Conservation (phyloP, 1,140 invertebrate genomes). For the Drosophila bifasciata region DNA sequence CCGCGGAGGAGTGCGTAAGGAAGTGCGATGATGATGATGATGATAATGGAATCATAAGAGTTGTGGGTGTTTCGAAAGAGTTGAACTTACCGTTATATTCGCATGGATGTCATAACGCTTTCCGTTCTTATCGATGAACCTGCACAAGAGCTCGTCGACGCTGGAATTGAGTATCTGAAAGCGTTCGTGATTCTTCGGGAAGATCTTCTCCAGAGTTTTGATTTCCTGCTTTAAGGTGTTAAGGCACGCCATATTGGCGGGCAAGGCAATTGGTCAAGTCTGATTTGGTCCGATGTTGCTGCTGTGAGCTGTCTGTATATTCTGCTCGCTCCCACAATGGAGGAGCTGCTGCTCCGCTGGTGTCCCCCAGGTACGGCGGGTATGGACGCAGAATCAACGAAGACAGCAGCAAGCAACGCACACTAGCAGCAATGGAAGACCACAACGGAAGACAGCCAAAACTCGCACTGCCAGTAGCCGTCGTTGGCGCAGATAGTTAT, state of each 20-base stretch:
- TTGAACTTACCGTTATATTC: slow-evolving; percentile 96
- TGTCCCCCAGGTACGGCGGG: background rate
- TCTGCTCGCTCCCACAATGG: slow-evolving; percentile 22
- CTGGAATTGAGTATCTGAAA: slow-evolving; percentile 98
- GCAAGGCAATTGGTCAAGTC: slow-evolving; percentile 57
- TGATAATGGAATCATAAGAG: no score
- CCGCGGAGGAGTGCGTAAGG: no score
- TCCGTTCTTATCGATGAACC: slow-evolving; percentile 96
- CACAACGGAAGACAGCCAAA: slow-evolving; percentile 31
- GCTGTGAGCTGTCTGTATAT: slow-evolving; percentile 19
- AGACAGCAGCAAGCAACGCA: background rate
- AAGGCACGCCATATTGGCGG: slow-evolving; percentile 95
- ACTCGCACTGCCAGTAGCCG: slow-evolving; percentile 12
- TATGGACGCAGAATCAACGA: background rate
- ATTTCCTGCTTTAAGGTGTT: slow-evolving; percentile 99
- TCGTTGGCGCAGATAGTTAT: slow-evolving; percentile 18
- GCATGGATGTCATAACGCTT: slow-evolving; percentile 98
- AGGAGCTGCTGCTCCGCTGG: background rate
- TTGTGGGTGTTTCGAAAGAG: no score
- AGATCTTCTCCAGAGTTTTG: slow-evolving; percentile 96
- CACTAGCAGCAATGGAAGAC: background rate
- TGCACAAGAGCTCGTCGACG: slow-evolving; percentile 98
- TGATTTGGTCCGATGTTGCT: slow-evolving; percentile 23
- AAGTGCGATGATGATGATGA: no score
- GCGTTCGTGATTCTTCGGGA: slow-evolving; percentile 97